These are phyloP conservation scores for Oreocharis arfaki DNA, from an alignment of 2,113 vertebrate genomes.

Conservation along the genomic window DNA sequence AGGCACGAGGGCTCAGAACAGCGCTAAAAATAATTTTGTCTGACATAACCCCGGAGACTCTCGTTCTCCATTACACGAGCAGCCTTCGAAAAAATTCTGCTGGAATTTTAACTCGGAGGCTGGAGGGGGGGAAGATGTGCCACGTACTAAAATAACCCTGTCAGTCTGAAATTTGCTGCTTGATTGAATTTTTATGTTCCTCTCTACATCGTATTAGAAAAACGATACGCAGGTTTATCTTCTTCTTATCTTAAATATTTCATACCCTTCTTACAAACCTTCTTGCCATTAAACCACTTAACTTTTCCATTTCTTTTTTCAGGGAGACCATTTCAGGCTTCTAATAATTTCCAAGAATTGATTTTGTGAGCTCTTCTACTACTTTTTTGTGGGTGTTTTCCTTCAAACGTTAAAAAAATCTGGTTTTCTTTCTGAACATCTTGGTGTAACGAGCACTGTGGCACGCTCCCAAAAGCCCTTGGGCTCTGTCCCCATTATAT, in stretches of 20 bases:
- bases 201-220: neutral
- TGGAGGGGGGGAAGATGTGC: neutral
- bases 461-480: neutral
- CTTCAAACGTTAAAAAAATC: neutral
- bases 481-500: neutral
- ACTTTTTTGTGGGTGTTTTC: neutral
- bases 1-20: slow-evolving; percentile 33
- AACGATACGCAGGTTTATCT: neutral
- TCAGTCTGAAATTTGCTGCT: neutral
- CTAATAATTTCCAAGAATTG: neutral
- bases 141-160: neutral
- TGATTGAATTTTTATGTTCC: neutral
- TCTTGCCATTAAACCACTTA: neutral
- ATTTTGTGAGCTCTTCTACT: neutral
- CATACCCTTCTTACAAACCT: neutral
- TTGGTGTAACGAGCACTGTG: neutral
- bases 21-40: slow-evolving; percentile 54
- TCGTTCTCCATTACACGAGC: neutral
- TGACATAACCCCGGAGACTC: slow-evolving; percentile 49
- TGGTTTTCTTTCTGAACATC: neutral
- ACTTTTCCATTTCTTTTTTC: neutral
- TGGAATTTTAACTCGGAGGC: neutral
- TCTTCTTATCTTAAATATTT: neutral
- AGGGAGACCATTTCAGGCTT: neutral
- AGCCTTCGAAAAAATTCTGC: slow-evolving; percentile 13